Percentiles rank a stretch among this genome's conserved stretches.
phyloP scores from a whole-genome alignment of 2,113 vertebrate species.

The Osmerus eperlanus region DNA sequence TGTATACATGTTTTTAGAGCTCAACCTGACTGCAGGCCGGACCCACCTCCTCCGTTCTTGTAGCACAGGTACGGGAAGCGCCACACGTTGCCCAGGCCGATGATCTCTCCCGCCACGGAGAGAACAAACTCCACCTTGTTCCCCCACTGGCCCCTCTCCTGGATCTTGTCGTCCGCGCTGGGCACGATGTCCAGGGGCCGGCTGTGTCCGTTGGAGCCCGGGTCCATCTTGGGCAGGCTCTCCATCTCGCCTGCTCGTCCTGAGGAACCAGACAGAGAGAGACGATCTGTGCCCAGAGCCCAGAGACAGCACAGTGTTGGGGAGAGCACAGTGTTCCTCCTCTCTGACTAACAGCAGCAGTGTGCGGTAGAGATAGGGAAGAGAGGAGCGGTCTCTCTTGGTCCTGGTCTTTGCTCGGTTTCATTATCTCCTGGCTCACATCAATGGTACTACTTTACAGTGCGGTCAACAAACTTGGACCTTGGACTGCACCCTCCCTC shows the following conservation, averaged over 20 bases:
- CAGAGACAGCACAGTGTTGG: not conserved
- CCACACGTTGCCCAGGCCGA: conserved; percentile 95
- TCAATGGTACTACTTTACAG: too few relatives aligned
- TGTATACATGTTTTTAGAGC: not conserved
- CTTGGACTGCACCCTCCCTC: too few relatives aligned
- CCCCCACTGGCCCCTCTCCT: conserved; percentile 87
- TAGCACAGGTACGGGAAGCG: conserved; percentile 97
- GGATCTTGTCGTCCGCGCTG: conserved; percentile 63
- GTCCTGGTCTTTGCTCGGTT: too few relatives aligned
- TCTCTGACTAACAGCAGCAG: not conserved
- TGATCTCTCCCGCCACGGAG: conserved; percentile 91
- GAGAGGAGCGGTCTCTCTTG: too few relatives aligned
- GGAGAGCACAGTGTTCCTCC: too few relatives aligned
- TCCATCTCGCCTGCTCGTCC: conserved; percentile 45
- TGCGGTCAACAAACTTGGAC: too few relatives aligned
- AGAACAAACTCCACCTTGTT: conserved; percentile 93
- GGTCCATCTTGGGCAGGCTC: conserved; percentile 51
- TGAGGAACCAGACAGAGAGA: not conserved
- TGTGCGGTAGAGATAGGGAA: too few relatives aligned
- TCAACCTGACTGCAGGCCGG: not conserved
- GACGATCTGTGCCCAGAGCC: not conserved
- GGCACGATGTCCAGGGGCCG: conserved; percentile 57
- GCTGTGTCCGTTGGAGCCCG: conserved; percentile 55
- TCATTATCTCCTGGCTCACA: too few relatives aligned
- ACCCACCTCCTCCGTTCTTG: conserved; percentile 94